Base-by-base conservation (phyloP, 2,113 vertebrate species). In the Stomatorhinus ivindoensis region DNA sequence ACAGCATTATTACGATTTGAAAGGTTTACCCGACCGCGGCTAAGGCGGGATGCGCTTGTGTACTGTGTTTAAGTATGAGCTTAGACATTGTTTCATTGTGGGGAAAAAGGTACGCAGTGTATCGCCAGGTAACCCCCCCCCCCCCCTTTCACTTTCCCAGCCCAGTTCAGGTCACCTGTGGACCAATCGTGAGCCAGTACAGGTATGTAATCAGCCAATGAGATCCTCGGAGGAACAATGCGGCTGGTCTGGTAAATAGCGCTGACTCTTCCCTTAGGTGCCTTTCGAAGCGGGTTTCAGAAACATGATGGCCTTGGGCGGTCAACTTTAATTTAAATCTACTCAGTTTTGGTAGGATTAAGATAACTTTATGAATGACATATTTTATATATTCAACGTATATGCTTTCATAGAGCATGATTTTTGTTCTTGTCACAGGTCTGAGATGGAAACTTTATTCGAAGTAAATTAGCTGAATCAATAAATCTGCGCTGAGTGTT, bases 201-300 rank as follows among this genome's bases (percentile, higher is more conserved):
- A 89, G 88, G 88, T 89, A 80, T 31, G 80, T 39, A 31, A 10
- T 51, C 69, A 15, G 76, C 61, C 58, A 76, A 90, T 53, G 44
- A 53, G 10, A 47, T 10, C 8, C 21, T 7, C 19, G 5, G 27
- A 31, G 65, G 27, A 80, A 76, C 46, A 80, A 24, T 53, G 84
- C 47, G 11, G 47, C 46, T 8, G 58, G 85, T 76, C 73, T 80
- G 73, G 46, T 87, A 87, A 82, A 87, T 53, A 90, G 65, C 58
- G 85, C 84, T 53, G 61, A 42, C 84, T 86, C 44, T 3, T 27
- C 50, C 53, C 65, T 35, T 53, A 87, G 27, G 42, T 42, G 27
- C 50, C 48, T 53, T 69, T 87, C 21, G 42, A 13, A 53, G 3
- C 19, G n/a, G 19, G 8, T n/a, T 76, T 42, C 17, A 6, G 10